Base-by-base conservation (phyloP, 2,888 invertebrate species). In the Panorpa germanica region DNA sequence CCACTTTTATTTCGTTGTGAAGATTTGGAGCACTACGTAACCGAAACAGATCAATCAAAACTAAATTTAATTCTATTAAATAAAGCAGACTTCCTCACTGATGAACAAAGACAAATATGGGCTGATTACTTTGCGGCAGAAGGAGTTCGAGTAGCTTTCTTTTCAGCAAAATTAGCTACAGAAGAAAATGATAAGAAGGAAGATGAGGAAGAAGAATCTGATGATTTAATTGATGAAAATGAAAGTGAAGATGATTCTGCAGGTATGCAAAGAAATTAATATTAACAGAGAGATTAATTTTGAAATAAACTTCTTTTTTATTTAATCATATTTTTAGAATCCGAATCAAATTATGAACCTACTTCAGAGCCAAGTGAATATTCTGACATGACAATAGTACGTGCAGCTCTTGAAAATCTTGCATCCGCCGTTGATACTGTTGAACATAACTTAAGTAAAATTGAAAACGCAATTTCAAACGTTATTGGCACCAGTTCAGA, bases 1-100 rank as follows among this genome's bases (percentile, higher is more conserved):
- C 98, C 98, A 2, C 55, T 95, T 26, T 56, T 98, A 5, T 95
- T 90, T 45, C 72, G 88, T 31, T 93, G 88, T 55, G 70, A 75
- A 44, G 98, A 99, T 57, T 59, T 98, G 31, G 93, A 93, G 43
- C 56, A 55, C 10, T 91, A 88, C 48, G 82, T 85, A 0, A 68
- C 68, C 38, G 85, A 88, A 55, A 64, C 85, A 1, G 63, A 71
- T 39, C 40, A 55, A 1, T 49, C 61, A 11, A 88, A 90, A 49
- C 55, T 66, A 35, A 85, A 80, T 48, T 59, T 95, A 46, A 62
- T 99, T 18, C 59, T 99, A 17, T 57, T 96, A 14, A 99, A 99
- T 54, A 99, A 99, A 52, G 83, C 96, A 1, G 98, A 99, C 52
- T 74, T 85, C 45, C 63, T 95, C 10, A 83, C 71, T 0, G 63